A percentile compares a stretch with the other conserved stretches of the same genome.
Conservation (phyloP, 2,888 invertebrate species). For the Rhagonycha lutea region DNA sequence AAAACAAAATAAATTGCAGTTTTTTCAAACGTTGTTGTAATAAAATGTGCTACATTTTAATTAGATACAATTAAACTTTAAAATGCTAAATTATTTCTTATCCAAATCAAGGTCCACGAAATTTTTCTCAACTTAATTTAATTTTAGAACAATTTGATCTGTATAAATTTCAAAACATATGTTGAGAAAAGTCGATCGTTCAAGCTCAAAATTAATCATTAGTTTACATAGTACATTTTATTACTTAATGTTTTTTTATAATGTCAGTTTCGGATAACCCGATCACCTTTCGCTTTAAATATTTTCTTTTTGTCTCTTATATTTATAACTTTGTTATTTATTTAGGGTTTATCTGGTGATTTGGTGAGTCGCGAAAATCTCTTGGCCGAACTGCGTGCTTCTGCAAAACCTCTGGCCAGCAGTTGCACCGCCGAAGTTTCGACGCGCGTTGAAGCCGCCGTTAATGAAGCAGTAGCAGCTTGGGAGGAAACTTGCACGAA, state of each 20-base stretch:
- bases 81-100: not conserved
- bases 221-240: not conserved
- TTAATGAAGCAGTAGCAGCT: conserved; percentile 77
- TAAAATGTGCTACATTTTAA: not conserved
- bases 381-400: conserved; percentile 70
- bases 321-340: conserved; percentile 6
- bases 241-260: not conserved
- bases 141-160: not conserved
- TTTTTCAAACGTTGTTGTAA: not conserved
- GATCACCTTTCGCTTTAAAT: not conserved
- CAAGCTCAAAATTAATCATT: not conserved
- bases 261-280: not conserved
- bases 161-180: not conserved
- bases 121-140: not conserved
- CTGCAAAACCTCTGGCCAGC: conserved; percentile 74
- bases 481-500: conserved; percentile 81
- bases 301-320: not conserved
- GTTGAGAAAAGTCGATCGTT: not conserved
- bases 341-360: conserved; percentile 76
- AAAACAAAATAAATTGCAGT: too few relatives aligned
- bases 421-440: conserved; percentile 73
- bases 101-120: not conserved
- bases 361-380: conserved; percentile 75
- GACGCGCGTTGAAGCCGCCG: conserved; percentile 72
- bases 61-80: not conserved